These are phyloP conservation scores for Caenorhabditis sp. DNA, from an alignment of 2,888 invertebrate species.

Conservation along the genomic window DNA sequence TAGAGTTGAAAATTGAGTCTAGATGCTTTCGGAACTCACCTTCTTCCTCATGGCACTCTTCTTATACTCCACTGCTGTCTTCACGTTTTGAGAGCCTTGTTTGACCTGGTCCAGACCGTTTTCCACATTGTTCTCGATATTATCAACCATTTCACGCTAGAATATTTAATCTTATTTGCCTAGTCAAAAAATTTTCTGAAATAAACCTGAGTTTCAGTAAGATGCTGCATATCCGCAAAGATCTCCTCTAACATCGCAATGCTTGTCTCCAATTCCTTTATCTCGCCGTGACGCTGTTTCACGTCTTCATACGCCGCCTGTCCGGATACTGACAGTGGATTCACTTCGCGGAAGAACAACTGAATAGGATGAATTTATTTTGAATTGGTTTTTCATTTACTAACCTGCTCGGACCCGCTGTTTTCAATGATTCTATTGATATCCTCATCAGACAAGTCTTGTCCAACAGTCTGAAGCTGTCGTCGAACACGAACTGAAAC, in stretches of 20 bases:
- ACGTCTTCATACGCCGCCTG: conserved; percentile 80
- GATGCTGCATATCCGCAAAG: conserved; percentile 99
- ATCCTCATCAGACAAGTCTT: conserved; percentile 73
- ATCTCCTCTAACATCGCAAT: conserved; percentile 99
- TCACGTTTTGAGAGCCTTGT: conserved; percentile 67
- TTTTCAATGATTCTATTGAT: conserved; percentile 77
- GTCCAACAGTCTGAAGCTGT: conserved; percentile 79
- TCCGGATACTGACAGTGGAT: conserved; percentile 77
- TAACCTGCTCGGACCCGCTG: conserved; percentile 65
- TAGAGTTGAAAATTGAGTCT: neutral
- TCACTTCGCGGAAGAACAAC: conserved; percentile 80
- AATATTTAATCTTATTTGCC: neutral
- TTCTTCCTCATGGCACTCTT: conserved; percentile 77
- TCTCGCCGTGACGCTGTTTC: conserved; percentile 92
- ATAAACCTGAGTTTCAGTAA: conserved; percentile 86
- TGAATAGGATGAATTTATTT: conserved; percentile 38
- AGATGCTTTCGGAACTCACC: conserved; percentile 16
- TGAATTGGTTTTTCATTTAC: neutral
- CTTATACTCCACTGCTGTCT: conserved; percentile 79
- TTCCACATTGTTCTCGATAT: conserved; percentile 77
- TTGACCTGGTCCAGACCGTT: conserved; percentile 71
- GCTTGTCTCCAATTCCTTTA: conserved; percentile 98
- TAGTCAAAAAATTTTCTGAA: neutral
- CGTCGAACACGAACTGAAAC: conserved; percentile 81
- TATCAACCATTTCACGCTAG: conserved; percentile 77